Percentiles rank a stretch among this genome's conserved stretches.
Evolutionary conservation across 2,113 vertebrate species (phyloP).

Genomic region (Anhinga anhinga): DNA sequence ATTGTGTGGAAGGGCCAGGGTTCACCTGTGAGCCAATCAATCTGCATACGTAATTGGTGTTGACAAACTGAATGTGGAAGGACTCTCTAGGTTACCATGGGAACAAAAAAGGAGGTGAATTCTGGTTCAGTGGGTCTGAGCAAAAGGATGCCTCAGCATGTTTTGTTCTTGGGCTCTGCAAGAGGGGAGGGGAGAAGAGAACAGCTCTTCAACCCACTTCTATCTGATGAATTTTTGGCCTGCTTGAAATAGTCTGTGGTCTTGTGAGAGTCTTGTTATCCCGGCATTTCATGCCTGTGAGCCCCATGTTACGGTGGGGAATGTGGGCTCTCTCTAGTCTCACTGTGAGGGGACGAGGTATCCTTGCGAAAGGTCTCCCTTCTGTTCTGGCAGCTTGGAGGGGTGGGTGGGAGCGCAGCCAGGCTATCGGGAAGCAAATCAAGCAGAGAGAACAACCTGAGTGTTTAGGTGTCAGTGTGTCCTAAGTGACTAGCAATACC

Average conservation of each 20-base stretch:
- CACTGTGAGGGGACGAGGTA: not conserved
- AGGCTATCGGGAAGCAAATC: not conserved
- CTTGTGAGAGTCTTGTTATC: not conserved
- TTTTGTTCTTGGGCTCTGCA: not conserved
- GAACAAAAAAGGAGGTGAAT: constrained; percentile 40
- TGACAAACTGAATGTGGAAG: constrained; percentile 37
- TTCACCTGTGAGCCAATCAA: constrained; percentile 30
- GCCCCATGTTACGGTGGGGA: not conserved
- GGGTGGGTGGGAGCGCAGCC: not conserved
- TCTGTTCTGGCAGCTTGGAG: not conserved
- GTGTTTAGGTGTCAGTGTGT: not conserved
- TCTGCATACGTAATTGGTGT: not conserved
- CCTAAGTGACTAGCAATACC: not conserved
- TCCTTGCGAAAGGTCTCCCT: not conserved
- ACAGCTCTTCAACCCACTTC: not conserved
- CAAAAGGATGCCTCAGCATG: not conserved
- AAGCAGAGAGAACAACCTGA: not conserved
- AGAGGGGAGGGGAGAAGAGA: not conserved
- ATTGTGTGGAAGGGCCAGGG: not conserved
- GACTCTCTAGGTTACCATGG: constrained; percentile 30
- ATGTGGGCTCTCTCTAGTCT: accelerated
- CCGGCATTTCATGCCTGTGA: accelerated
- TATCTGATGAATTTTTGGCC: not conserved
- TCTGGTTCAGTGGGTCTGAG: constrained; percentile 25
- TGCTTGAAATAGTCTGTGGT: not conserved